These are phyloP conservation scores for Drosophila kohkoa DNA, from an alignment of 1,140 invertebrate species.

Conservation along the genomic window DNA sequence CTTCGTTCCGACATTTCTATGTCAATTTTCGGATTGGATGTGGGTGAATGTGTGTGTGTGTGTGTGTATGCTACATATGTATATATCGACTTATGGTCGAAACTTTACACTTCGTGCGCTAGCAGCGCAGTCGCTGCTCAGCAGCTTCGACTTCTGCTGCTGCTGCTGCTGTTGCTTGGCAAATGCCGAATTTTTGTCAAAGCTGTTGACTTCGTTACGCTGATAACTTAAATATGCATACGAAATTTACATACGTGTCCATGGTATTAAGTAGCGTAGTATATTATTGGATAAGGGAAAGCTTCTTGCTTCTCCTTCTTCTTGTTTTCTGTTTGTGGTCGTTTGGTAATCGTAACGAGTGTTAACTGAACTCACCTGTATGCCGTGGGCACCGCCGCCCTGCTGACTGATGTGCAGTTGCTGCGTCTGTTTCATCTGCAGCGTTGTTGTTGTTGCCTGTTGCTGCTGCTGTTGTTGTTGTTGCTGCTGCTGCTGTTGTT, in stretches of 20 bases:
- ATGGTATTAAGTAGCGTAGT: constrained; percentile 79
- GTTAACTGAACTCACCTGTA: constrained; percentile 87
- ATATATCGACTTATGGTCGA: constrained; percentile 38
- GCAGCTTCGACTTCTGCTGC: too few relatives aligned
- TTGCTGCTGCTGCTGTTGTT: constrained; percentile 43
- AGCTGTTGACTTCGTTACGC: constrained; percentile 82
- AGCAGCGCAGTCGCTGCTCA: too few relatives aligned
- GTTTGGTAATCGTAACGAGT: neutral
- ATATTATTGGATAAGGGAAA: constrained; percentile 66
- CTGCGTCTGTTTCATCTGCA: constrained; percentile 94
- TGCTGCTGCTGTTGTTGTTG: constrained; percentile 54
- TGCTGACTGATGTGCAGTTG: constrained; percentile 93
- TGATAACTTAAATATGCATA: constrained; percentile 82
- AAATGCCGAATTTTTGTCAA: constrained; percentile 67
- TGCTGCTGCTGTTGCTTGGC: constrained; percentile 19
- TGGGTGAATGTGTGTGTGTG: neutral
- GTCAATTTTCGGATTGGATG: constrained; percentile 20
- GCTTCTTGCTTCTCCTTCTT: neutral
- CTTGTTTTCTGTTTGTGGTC: neutral
- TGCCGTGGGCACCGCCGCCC: constrained; percentile 88
- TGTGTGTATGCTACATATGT: neutral
- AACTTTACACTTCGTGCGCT: constrained; percentile 32
- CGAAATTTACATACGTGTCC: constrained; percentile 80
- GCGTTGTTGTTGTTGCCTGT: constrained; percentile 85
- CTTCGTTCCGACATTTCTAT: constrained; percentile 46